These are phyloP conservation scores for Drosophila seguyi DNA, from an alignment of 1,140 invertebrate genomes.

Conservation along the genomic window DNA sequence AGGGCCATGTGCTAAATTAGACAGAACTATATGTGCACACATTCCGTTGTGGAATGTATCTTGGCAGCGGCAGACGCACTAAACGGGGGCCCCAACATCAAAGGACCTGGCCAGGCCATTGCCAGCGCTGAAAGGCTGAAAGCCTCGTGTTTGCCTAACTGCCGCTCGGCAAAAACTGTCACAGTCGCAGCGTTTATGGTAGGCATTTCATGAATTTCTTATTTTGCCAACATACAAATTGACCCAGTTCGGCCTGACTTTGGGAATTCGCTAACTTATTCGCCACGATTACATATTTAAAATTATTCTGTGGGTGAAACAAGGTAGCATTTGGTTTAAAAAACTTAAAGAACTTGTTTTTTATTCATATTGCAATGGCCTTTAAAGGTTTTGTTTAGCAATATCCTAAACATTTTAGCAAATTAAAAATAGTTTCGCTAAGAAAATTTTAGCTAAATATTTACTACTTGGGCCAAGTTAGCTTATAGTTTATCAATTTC, in stretches of 20 bases:
- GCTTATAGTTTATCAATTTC: not conserved
- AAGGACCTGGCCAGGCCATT: constrained; percentile 53
- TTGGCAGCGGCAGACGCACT: constrained; percentile 39
- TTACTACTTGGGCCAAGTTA: not conserved
- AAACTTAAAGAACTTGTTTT: not conserved
- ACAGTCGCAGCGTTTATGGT: constrained; percentile 32
- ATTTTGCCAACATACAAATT: constrained; percentile 26
- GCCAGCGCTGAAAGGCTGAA: constrained; percentile 44
- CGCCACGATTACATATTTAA: constrained; percentile 11
- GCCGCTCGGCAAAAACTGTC: constrained; percentile 36
- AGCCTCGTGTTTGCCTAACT: constrained; percentile 53
- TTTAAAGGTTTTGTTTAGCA: no score
- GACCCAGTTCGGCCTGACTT: constrained; percentile 8
- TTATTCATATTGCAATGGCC: not conserved
- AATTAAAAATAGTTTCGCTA: no score
- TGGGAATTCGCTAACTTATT: constrained; percentile 8
- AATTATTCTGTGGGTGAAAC: not conserved
- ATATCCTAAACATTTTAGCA: no score
- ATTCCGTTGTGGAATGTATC: constrained; percentile 46
- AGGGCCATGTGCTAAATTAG: constrained; percentile 69
- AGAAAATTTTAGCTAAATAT: not conserved
- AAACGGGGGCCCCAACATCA: constrained; percentile 45
- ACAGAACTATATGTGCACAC: constrained; percentile 48
- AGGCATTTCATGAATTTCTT: constrained; percentile 18
- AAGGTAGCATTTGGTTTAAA: not conserved